Conservation (phyloP, 92 coral and sea anemone genomes). For the Zoanthus gigantus region DNA sequence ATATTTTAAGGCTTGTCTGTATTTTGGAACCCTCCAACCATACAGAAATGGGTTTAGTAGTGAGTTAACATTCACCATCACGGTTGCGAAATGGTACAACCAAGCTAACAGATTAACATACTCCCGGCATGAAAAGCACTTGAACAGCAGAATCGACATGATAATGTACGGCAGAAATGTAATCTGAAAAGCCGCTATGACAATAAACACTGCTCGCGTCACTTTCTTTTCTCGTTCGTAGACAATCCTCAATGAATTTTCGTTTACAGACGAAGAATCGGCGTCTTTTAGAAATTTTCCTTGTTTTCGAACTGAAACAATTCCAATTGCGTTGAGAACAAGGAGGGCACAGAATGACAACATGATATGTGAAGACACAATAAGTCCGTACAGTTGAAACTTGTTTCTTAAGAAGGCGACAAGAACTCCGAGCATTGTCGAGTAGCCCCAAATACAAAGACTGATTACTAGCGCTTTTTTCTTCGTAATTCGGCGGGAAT, state of each 20-base stretch:
- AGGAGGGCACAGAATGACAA: conserved; percentile 3
- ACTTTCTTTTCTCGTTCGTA: conserved; percentile 37
- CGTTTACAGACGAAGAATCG: not conserved
- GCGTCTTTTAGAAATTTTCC: not conserved
- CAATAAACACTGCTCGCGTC: conserved; percentile 26
- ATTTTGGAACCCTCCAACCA: conserved; percentile 40
- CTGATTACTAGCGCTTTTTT: conserved; percentile 5
- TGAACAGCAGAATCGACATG: conserved; percentile 10
- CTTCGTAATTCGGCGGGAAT: conserved; percentile 24
- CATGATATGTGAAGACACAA: conserved; percentile 27
- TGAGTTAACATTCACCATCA: conserved; percentile 26
- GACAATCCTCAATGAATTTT: not conserved
- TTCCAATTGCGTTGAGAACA: not conserved
- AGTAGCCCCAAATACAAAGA: conserved; percentile 27
- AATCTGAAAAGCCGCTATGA: conserved; percentile 24
- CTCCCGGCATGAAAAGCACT: not conserved
- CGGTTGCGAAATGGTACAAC: conserved; percentile 16
- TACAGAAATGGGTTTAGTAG: conserved; percentile 35
- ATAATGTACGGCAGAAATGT: conserved; percentile 3
- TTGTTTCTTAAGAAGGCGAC: conserved; percentile 6
- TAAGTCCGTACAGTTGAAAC: conserved; percentile 32
- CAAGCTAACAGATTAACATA: conserved; percentile 10
- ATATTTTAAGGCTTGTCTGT: conserved; percentile 18
- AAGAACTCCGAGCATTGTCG: conserved; percentile 27
- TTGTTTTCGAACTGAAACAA: conserved; percentile 29